Evolutionary conservation across 2,888 invertebrate species (phyloP).

Genomic region (Ichneumon xanthorius): DNA sequence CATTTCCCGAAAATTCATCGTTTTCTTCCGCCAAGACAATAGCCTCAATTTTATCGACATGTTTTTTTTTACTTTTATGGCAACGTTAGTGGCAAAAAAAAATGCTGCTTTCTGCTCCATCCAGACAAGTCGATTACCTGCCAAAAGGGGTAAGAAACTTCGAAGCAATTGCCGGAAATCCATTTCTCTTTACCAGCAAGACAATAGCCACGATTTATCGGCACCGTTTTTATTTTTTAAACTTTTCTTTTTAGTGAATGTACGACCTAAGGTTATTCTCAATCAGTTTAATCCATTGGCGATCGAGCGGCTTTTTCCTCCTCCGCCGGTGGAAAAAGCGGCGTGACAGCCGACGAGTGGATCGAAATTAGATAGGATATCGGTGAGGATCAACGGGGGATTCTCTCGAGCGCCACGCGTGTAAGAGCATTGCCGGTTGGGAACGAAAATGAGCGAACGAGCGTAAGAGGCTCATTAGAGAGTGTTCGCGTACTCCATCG

Average conservation of each 20-base stretch:
- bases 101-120: too few relatives aligned
- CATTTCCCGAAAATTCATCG: too few relatives aligned
- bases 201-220: too few relatives aligned
- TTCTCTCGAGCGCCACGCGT: slow-evolving; percentile 44
- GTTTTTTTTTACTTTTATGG: too few relatives aligned
- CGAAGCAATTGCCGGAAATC: background rate
- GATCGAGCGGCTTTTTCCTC: slow-evolving; percentile 3
- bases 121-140: too few relatives aligned
- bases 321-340: background rate
- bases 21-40: too few relatives aligned
- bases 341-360: slow-evolving; percentile 2
- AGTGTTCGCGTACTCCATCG: slow-evolving; percentile 84
- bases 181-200: too few relatives aligned
- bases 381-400: background rate
- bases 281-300: background rate
- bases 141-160: too few relatives aligned
- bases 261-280: slow-evolving; percentile 3
- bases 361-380: slow-evolving; percentile 6
- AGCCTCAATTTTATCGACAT: too few relatives aligned
- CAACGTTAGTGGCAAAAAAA: too few relatives aligned
- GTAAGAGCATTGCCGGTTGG: slow-evolving; percentile 74
- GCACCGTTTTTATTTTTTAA: too few relatives aligned
- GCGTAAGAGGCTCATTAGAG: slow-evolving; percentile 84
- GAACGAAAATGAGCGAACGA: slow-evolving; percentile 78
- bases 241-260: background rate